A percentile compares a stretch with the other conserved stretches of the same genome.
Conservation (phyloP, 1,140 invertebrate species). For the Conus ventricosus region DNA sequence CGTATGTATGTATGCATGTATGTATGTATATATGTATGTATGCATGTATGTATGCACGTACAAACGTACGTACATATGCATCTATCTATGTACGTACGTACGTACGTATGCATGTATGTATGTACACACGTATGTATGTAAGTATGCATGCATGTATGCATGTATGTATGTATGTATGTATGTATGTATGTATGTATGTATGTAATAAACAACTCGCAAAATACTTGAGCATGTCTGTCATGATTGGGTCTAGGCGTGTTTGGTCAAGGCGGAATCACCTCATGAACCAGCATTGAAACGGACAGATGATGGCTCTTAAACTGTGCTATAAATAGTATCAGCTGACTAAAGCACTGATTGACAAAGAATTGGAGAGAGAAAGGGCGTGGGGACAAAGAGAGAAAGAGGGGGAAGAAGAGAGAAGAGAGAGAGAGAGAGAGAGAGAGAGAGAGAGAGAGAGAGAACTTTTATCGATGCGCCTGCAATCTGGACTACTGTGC, state of each 20-base stretch:
- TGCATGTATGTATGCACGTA: not conserved
- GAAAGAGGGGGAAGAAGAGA: not conserved
- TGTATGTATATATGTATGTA: not conserved
- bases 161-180: no score
- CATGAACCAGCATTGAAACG: no score
- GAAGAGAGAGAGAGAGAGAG: not conserved
- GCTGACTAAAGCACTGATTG: no score
- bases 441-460: not conserved
- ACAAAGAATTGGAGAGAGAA: slow-evolving; percentile 3
- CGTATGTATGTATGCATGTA: not conserved
- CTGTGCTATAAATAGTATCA: no score
- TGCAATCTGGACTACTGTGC: no score
- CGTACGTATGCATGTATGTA: not conserved
- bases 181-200: no score
- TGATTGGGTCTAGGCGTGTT: no score
- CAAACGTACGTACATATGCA: not conserved
- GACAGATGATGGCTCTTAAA: no score
- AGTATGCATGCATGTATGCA: not conserved
- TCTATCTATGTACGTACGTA: not conserved
- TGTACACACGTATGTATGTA: not conserved
- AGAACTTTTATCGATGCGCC: no score
- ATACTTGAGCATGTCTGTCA: no score
- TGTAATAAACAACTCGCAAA: no score
- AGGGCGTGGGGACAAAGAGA: slow-evolving; percentile 5
- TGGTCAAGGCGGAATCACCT: no score